Evolutionary conservation across 2,113 vertebrate genomes (phyloP).

Genomic region (Camelus dromedarius): DNA sequence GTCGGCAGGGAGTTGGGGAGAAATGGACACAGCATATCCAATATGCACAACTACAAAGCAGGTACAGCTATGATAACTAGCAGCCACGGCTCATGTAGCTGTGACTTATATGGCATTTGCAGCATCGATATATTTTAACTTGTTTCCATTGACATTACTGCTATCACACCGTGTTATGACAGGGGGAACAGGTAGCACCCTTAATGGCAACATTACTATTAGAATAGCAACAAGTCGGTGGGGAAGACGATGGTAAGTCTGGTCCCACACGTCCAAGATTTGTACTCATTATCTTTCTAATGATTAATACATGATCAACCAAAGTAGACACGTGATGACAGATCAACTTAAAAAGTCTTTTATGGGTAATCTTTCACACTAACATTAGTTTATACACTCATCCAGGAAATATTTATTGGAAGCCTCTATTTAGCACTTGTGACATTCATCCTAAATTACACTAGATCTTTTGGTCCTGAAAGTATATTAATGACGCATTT

Average conservation of each 20-base stretch:
- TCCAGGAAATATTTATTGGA: background rate
- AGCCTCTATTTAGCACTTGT: background rate
- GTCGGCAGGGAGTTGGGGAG: background rate
- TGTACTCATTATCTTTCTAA: background rate
- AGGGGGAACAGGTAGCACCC: background rate
- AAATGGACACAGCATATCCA: background rate
- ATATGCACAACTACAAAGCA: background rate
- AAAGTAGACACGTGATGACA: background rate
- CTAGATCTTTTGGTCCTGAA: background rate
- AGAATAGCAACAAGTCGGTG: background rate
- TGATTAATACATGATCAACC: background rate
- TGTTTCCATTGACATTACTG: rapidly evolving
- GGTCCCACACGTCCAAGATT: background rate
- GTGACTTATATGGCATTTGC: background rate
- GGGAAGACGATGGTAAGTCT: background rate
- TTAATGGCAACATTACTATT: background rate
- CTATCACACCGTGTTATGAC: background rate
- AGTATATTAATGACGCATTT: background rate
- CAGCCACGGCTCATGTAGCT: background rate
- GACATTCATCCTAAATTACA: background rate
- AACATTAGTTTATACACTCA: background rate
- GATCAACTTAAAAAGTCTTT: background rate
- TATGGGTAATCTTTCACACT: background rate
- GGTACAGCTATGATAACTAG: rapidly evolving
- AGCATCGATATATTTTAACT: background rate